These are phyloP conservation scores for Poecilia latipinna DNA, from an alignment of 2,113 vertebrate genomes.

Conservation along the genomic window DNA sequence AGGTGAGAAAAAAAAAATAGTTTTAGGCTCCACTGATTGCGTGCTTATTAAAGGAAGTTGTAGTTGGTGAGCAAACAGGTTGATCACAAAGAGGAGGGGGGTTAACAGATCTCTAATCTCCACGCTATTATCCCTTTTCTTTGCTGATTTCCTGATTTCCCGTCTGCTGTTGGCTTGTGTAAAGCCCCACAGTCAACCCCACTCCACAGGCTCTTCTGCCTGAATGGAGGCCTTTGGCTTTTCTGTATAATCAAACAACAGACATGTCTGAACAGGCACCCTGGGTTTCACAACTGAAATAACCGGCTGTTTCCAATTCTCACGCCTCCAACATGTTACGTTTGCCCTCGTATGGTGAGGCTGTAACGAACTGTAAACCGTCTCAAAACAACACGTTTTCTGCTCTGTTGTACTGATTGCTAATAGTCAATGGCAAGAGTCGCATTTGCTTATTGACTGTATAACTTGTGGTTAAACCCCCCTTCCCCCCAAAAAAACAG, in stretches of 20 bases:
- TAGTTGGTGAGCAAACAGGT: constrained; percentile 50
- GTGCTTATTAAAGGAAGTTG: constrained; percentile 56
- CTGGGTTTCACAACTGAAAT: constrained; percentile 64
- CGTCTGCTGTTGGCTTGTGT: constrained; percentile 60
- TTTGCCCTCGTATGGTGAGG: constrained; percentile 48
- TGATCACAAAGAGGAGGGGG: constrained; percentile 37
- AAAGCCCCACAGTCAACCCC: constrained; percentile 53
- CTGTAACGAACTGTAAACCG: constrained; percentile 30
- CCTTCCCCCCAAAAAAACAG: no score
- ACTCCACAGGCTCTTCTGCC: constrained; percentile 63
- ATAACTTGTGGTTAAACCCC: neutral
- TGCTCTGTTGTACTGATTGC: neutral
- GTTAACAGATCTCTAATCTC: constrained; percentile 73
- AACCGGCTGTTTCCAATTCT: constrained; percentile 62
- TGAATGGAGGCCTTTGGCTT: constrained; percentile 66
- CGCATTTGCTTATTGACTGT: neutral
- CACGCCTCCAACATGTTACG: constrained; percentile 50
- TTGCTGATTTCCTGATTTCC: constrained; percentile 72
- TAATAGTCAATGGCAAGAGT: neutral
- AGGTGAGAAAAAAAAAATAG: constrained; percentile 11
- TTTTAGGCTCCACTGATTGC: constrained; percentile 19
- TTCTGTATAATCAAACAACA: constrained; percentile 57
- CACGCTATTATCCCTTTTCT: constrained; percentile 69
- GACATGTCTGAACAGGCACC: constrained; percentile 70
- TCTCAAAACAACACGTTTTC: constrained; percentile 23